A percentile compares a stretch with the other conserved stretches of the same genome.
These are phyloP conservation scores for Athetis lepigone DNA, from an alignment of 2,888 invertebrate genomes.

Conservation along the genomic window DNA sequence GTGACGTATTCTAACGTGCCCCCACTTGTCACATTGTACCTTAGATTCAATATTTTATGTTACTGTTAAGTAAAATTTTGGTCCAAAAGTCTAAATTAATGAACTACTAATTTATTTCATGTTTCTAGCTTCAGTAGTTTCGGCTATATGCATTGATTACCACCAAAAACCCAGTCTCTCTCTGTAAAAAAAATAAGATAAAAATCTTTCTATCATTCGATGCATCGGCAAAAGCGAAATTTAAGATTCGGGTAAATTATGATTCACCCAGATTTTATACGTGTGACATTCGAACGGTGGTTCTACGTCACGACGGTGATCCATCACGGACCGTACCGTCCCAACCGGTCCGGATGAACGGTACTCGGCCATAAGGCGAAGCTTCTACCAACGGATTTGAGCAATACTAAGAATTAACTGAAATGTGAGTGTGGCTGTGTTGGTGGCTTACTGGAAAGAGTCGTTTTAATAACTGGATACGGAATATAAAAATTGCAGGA, in stretches of 20 bases:
- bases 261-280: constrained; percentile 51
- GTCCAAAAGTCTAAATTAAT: too few relatives aligned
- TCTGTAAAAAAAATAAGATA: too few relatives aligned
- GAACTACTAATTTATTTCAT: too few relatives aligned
- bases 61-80: too few relatives aligned
- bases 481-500: not conserved
- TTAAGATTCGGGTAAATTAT: constrained; percentile 47
- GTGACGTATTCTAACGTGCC: too few relatives aligned
- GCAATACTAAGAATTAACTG: constrained; percentile 40
- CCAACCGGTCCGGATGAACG: constrained; percentile 66
- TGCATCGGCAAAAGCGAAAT: constrained; percentile 8
- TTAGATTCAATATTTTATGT: too few relatives aligned
- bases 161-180: too few relatives aligned
- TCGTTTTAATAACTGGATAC: constrained; percentile 19
- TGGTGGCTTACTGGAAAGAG: constrained; percentile 1
- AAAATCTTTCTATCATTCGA: too few relatives aligned
- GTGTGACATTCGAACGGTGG: constrained; percentile 49
- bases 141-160: too few relatives aligned
- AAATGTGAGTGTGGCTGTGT: constrained; percentile 8
- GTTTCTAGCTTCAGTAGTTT: too few relatives aligned
- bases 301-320: constrained; percentile 60
- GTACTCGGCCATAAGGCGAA: constrained; percentile 54
- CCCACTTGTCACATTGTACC: too few relatives aligned
- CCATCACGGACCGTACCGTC: constrained; percentile 62
- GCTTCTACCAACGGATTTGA: constrained; percentile 19